Evolutionary conservation across 2,888 invertebrate species (phyloP), one percentile per base, ranked within the genome.

Genomic region (Atherix ibis): DNA sequence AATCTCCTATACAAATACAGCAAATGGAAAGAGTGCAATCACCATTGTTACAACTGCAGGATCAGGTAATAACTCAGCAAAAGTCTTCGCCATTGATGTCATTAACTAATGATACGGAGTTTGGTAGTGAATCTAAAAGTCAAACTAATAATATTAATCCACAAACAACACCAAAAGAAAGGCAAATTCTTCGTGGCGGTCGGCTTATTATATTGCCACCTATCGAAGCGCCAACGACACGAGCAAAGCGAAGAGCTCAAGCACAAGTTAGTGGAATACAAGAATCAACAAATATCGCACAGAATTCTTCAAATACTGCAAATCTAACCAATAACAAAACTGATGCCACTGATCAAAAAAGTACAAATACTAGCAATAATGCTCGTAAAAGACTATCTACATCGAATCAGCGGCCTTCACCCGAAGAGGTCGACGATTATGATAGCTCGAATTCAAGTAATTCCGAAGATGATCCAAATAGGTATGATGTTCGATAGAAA

Each of bases 381-480:
- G n/a, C n/a, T n/a, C n/a, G n/a, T n/a, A 32, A 35, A 32, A 22
- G 4, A 4, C 16, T 6, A 1, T 16, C 16, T 15, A 18, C 41
- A 13, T 33, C 39, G n/a, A 14, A 22, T 18, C 40, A 35, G 29
- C 16, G 16, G 9, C 28, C n/a, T n/a, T n/a, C 31, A 25, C 9
- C 18, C 22, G 34, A 35, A 32, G 36, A 39, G 3, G 35, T 32
- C 15, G 26, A 17, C n/a, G 19, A 26, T 5, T 18, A 28, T 16
- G 36, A 33, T 22, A 31, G 34, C 36, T 71, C 71, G 49, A 76
- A 71, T 43, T 71, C 69, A 53, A 72, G 70, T 54, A 77, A 76
- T 58, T 83, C 83, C n/a, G 88, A 89, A 61, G 89, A 91, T 62
- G 91, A 92, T 67, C 91, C 91, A 6, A 76, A 83, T 50, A 79